phyloP scores from a whole-genome alignment of 2,888 invertebrate genomes.

The Phalera bucephala region DNA sequence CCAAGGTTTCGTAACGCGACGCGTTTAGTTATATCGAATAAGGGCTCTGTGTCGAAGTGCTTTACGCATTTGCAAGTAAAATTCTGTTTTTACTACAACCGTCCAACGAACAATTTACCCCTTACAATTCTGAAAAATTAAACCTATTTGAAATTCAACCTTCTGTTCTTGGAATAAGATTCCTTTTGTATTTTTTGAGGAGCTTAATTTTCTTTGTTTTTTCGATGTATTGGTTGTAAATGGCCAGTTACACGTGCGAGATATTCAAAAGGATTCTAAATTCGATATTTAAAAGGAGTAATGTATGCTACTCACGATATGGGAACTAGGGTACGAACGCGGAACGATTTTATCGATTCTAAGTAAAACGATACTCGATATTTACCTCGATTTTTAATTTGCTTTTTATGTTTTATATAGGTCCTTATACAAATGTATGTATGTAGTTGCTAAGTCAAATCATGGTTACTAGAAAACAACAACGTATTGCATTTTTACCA shows the following conservation, averaged over 20 bases:
- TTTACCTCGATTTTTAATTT: constrained; percentile 5
- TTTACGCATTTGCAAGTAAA: constrained; percentile 54
- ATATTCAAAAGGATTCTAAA: constrained; percentile 31
- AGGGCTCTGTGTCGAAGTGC: no score
- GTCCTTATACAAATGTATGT: not conserved
- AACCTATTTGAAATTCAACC: constrained; percentile 10
- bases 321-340: constrained; percentile 22
- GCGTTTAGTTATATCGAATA: no score
- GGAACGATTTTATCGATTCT: constrained; percentile 15
- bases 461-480: no score
- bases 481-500: no score
- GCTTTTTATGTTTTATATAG: not conserved
- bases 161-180: constrained; percentile 4
- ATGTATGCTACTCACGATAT: constrained; percentile 14
- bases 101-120: constrained; percentile 16
- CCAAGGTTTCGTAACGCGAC: no score
- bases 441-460: no score
- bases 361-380: constrained; percentile 15
- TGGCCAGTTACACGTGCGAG: constrained; percentile 28
- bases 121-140: not conserved
- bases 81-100: constrained; percentile 39
- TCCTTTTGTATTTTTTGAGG: not conserved
- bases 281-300: constrained; percentile 31
- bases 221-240: constrained; percentile 29
- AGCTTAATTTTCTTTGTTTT: constrained; percentile 6